These are phyloP conservation scores for Chloroceryle aenea DNA, from an alignment of 2,113 vertebrate species.

Conservation along the genomic window DNA sequence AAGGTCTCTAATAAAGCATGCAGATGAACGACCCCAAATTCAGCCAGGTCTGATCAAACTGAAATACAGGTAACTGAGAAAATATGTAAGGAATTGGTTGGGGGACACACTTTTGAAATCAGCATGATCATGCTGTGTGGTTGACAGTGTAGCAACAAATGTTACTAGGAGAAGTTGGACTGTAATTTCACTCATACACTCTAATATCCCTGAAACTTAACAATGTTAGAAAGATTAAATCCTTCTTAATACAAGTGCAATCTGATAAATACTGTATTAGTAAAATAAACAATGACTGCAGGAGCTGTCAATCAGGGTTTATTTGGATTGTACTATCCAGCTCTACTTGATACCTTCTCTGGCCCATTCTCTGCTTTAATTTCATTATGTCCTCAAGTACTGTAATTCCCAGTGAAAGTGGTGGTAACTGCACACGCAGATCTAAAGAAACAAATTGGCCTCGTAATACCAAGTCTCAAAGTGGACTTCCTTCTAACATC, in stretches of 20 bases:
- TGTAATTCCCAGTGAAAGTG: neutral
- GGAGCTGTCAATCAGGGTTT: neutral
- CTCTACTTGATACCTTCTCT: neutral
- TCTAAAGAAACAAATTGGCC: conserved; percentile 54
- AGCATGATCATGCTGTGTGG: neutral
- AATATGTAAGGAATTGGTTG: neutral
- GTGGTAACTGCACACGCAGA: conserved; percentile 1
- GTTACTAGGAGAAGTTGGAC: neutral
- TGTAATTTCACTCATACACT: neutral
- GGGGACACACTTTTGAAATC: neutral
- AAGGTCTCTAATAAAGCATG: neutral
- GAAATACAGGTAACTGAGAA: neutral
- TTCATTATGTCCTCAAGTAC: conserved; percentile 21
- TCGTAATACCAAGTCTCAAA: conserved; percentile 23
- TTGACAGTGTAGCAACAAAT: neutral
- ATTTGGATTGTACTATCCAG: neutral
- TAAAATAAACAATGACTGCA: conserved; percentile 5
- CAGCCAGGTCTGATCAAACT: neutral
- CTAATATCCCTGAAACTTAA: neutral
- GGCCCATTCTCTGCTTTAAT: conserved; percentile 10
- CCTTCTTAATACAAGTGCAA: neutral
- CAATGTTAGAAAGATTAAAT: neutral
- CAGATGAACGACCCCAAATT: neutral
- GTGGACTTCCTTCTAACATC: conserved; percentile 49
- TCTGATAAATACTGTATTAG: conserved; percentile 7